Evolutionary conservation across 2,113 vertebrate species (phyloP), one percentile per base, ranked within the genome.

Genomic region (Polyodon spathula): DNA sequence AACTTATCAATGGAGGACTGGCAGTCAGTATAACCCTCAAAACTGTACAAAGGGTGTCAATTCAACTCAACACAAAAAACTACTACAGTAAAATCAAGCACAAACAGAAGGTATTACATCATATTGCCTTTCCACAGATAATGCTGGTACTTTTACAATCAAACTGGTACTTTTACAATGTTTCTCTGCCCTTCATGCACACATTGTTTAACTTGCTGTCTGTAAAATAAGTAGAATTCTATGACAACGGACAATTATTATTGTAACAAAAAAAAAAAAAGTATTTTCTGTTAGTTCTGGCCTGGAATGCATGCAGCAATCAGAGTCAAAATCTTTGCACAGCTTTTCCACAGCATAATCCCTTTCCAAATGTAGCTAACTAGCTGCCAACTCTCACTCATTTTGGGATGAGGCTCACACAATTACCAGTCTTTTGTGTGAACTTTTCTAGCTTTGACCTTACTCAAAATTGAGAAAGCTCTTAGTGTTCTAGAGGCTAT

Each of bases 281-380:
- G 12, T 50, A 4, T 50, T 44, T 44, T 73, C 68, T 73, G 64
- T 62, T 71, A 81, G 76, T 67, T 83, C 76, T 80, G 71, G 52
- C 68, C 71, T 73, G 72, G 80, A 70, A 76, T 82, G 76, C 69
- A n/a, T n/a, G 6, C 12, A 50, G 76, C 81, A 85, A 72, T 65
- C 66, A 67, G 71, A 68, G 68, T 73, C 66, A 62, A 62, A 27
- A 59, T 65, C 63, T 66, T 68, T 50, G 58, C 48, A 50, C 1
- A n/a, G 12, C 43, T 37, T 42, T 42, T n/a, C 48, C 48, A 50
- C 48, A 50, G 15, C 12, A 50, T n/a, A 50, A n/a, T 50, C 48
- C 6, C 48, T n/a, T 50, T 59, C 40, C 56, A 44, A 48, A 58
- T 59, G 56, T 50, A 50, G 15, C 48, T 50, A 10, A 50, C 15